Base-by-base conservation (phyloP, 2,888 invertebrate species). In the Scaptomyza cyrtandrae region DNA sequence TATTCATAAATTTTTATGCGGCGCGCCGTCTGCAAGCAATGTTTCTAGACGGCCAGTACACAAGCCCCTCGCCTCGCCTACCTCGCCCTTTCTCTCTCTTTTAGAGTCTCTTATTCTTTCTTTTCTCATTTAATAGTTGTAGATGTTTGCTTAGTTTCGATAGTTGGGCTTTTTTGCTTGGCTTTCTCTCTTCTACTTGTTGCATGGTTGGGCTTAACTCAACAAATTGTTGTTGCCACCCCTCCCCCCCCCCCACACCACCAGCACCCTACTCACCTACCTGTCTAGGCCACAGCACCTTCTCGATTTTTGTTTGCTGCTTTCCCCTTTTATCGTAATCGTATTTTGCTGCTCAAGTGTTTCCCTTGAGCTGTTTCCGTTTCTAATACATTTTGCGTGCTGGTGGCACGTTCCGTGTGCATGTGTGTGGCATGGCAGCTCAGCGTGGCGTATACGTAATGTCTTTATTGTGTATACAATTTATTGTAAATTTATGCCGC, bases 1-100 rank as follows among this genome's bases (percentile, higher is more conserved):
- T 85, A 87, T 85, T 85, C 88, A 85, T 87, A 85, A 85, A 85
- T 87, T 85, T 87, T 87, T 87, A 85, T 85, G 85, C 88, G 86
- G 75, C 86, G 67, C 86, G 77, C 82, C 87, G 80, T 85, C 85
- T 84, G 84, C 72, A 44, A 59, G 66, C 62, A 78, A 83, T 80
- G 82, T 63, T 71, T 55, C 52, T 56, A 54, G 55, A 41, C 48
- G 37, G 24, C 24, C 19, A 16, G 16, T 3, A 45, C 24, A 7
- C 16, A 33, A 6, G 41, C 33, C 58, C 35, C 44, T 19, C 19
- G 19, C 19, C 52, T 7, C n/a, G 6, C 37, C 6, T n/a, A 1
- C 48, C 33, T 29, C 6, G 6, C 44, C 1, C 33, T 33, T 33
- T 9, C 29, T 11, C 7, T 37, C 33, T 52, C 11, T 14, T 14